A percentile compares a stretch with the other conserved stretches of the same genome.
These are phyloP conservation scores for Ditylenchus dipsaci DNA, from an alignment of 1,140 invertebrate species.

Conservation along the genomic window DNA sequence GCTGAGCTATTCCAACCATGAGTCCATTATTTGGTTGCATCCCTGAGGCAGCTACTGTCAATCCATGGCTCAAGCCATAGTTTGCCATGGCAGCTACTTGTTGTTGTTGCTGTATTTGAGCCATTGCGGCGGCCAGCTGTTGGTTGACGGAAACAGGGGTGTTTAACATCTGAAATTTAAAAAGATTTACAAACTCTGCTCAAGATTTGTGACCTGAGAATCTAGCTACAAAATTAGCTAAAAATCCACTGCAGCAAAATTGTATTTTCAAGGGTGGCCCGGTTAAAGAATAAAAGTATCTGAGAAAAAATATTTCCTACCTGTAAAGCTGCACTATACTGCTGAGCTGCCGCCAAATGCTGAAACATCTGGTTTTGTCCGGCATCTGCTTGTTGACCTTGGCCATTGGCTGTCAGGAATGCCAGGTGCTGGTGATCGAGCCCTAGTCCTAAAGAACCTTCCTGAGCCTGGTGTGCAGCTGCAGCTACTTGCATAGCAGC, in stretches of 20 bases:
- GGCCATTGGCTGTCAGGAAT: slow-evolving; percentile 10
- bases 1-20: not conserved
- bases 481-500: slow-evolving; percentile 13
- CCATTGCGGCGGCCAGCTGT: not conserved
- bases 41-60: slow-evolving; percentile 22
- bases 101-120: slow-evolving; percentile 17
- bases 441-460: not conserved
- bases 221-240: no score
- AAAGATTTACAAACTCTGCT: no score
- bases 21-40: not conserved
- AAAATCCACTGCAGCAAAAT: no score
- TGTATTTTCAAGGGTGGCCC: no score
- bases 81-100: not conserved
- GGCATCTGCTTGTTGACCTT: not conserved
- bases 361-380: not conserved
- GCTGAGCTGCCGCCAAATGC: not conserved
- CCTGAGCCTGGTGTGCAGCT: slow-evolving; percentile 21
- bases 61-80: slow-evolving; percentile 20
- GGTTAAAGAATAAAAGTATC: no score
- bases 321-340: not conserved
- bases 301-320: not conserved
- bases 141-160: not conserved
- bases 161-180: not conserved
- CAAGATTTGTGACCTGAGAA: no score
- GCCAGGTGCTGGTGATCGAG: slow-evolving; percentile 18